Evolutionary conservation across 1,140 invertebrate genomes (phyloP).

Genomic region (Leguminivora glycinivorella): DNA sequence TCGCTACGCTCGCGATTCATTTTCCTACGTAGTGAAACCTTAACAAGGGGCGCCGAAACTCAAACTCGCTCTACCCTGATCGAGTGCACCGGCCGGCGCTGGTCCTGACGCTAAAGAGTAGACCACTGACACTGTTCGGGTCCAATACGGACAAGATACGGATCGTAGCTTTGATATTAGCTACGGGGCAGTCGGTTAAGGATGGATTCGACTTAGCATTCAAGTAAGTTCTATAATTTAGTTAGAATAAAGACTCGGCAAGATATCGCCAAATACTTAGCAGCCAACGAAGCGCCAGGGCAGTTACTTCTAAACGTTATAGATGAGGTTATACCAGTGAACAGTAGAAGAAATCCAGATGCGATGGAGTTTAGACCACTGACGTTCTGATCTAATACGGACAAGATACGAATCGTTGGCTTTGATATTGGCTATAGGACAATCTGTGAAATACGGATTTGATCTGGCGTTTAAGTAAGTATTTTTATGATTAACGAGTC

Average conservation of each 20-base stretch:
- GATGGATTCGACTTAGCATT: slow-evolving; percentile 85
- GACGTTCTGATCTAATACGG: slow-evolving; percentile 83
- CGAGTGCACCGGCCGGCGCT: no score
- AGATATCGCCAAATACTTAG: slow-evolving; percentile 84
- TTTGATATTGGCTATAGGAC: slow-evolving; percentile 82
- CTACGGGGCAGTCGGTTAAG: slow-evolving; percentile 82
- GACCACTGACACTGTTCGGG: slow-evolving; percentile 84
- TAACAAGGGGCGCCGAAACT: slow-evolving; percentile 78
- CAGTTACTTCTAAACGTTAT: slow-evolving; percentile 60
- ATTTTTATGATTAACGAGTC: no score
- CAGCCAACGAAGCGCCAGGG: slow-evolving; percentile 80
- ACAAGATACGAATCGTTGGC: slow-evolving; percentile 85
- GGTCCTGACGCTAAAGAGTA: slow-evolving; percentile 66
- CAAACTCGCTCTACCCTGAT: no score
- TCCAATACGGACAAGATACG: slow-evolving; percentile 82
- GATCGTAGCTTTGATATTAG: slow-evolving; percentile 82
- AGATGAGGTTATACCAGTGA: slow-evolving; percentile 59
- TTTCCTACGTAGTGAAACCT: no score
- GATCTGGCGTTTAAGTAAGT: slow-evolving; percentile 83
- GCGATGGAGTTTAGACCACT: slow-evolving; percentile 78
- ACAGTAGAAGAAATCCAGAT: slow-evolving; percentile 57
- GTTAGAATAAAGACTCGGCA: slow-evolving; percentile 78
- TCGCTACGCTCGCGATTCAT: no score
- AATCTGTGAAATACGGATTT: slow-evolving; percentile 84
- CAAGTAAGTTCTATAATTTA: slow-evolving; percentile 72